Base-by-base conservation (phyloP, 2,888 invertebrate species). In the Drosophila ustulata region DNA sequence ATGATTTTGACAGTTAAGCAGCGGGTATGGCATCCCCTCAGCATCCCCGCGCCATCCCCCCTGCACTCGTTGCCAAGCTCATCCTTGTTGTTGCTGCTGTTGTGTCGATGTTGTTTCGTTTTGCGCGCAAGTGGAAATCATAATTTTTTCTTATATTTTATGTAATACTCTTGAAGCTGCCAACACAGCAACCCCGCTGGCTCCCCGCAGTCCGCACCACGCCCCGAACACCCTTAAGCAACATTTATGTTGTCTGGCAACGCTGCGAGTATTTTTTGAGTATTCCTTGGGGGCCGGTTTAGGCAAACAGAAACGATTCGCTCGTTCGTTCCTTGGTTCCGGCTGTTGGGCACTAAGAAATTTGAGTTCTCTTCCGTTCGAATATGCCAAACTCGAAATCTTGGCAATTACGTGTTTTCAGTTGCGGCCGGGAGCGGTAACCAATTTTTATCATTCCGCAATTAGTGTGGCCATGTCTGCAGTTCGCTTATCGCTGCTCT, bases 1-100 rank as follows among this genome's bases (percentile, higher is more conserved):
- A 90, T 87, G 88, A 90, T 91, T 91, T 90, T 91, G 90, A 90
- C 91, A 91, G 91, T 91, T 90, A 90, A 84, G 80, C 78, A 86
- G 76, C 74, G 75, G 58, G 65, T 67, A 46, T 25, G 34, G 41
- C 13, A 55, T 50, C 13, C 39, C 47, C 13, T 9, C 23, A 9
- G 9, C 34, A 9, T 26, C 30, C 13, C 5, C 45, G 6, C 39
- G 18, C 25, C 41, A 18, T 23, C 41, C 25, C 37, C 45, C 7
- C n/a, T 13, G 46, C 47, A n/a, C 4, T 46, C 47, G 63, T 51
- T 71, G 57, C 58, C 68, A 58, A 39, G 58, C 58, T 58, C 56
- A 50, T 67, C 55, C 25, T 52, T 11, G 41, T 45, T 13, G 39
- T 61, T 18, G 7, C 11, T 43, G 34, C 39, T 62, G 61, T 58